Conservation (phyloP, 2,113 vertebrate species). For the Corythoichthys haematopterus region DNA sequence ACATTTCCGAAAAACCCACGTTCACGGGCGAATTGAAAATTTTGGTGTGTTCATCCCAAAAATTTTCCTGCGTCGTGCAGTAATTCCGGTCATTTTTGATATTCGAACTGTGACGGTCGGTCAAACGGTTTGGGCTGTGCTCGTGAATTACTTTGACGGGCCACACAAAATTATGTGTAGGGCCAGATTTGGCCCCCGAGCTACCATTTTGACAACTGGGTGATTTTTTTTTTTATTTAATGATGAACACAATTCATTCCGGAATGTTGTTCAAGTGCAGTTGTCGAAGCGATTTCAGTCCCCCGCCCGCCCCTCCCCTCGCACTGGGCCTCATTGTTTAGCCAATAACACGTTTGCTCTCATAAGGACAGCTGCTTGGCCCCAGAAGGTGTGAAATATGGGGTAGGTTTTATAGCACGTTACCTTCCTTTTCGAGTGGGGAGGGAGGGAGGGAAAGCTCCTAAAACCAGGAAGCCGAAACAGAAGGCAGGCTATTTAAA, state of each 20-base stretch:
- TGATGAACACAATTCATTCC: neutral
- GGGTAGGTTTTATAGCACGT: conserved; percentile 73
- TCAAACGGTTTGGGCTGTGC: no score
- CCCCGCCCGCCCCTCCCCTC: conserved; percentile 14
- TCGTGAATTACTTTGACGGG: no score
- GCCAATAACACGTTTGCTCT: conserved; percentile 69
- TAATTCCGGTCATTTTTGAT: no score
- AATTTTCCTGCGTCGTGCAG: no score
- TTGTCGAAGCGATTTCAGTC: neutral
- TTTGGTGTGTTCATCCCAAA: no score
- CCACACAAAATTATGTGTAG: no score
- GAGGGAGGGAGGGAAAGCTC: conserved; percentile 36
- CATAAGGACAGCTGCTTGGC: conserved; percentile 75
- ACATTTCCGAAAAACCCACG: no score
- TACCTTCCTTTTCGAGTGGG: conserved; percentile 65
- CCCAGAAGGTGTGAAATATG: conserved; percentile 73
- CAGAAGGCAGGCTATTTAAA: conserved; percentile 47
- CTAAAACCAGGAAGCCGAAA: conserved; percentile 48
- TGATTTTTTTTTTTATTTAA: conserved; percentile 1
- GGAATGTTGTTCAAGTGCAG: neutral
- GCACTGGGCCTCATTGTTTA: conserved; percentile 39
- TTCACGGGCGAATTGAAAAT: no score
- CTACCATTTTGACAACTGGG: no score
- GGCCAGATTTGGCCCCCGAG: no score
- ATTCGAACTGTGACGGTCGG: no score